phyloP scores from a whole-genome alignment of 1,140 invertebrate species.

The Myzus persicae region DNA sequence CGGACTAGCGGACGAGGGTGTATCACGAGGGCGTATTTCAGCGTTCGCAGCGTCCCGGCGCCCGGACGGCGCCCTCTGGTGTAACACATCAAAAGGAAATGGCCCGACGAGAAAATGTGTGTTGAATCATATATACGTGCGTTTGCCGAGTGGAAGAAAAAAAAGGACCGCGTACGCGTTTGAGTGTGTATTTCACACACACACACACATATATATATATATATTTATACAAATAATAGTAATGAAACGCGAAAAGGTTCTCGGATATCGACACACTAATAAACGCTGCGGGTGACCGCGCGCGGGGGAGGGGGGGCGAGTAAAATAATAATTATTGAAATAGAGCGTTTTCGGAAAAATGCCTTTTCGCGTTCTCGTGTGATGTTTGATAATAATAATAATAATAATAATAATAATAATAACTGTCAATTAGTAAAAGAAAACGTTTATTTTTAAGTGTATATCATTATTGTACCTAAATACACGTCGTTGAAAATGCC shows the following conservation, averaged over 20 bases:
- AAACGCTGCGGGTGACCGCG: no score
- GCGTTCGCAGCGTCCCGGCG: slow-evolving; percentile 54
- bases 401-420: not conserved
- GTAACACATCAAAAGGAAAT: not conserved
- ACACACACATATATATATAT: not conserved
- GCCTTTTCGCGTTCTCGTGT: not conserved
- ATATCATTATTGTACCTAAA: not conserved
- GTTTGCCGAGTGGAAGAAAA: not conserved
- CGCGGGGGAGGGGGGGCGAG: no score
- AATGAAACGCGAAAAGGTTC: slow-evolving; percentile 22
- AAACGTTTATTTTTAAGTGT: not conserved
- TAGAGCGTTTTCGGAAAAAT: not conserved
- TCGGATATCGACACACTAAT: not conserved
- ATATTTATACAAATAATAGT: not conserved
- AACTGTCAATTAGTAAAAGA: not conserved
- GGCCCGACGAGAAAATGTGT: not conserved
- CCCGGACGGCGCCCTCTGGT: slow-evolving; percentile 51
- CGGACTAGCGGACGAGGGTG: slow-evolving; percentile 35
- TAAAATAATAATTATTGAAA: slow-evolving; percentile 19
- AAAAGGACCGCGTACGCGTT: not conserved
- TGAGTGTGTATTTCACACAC: not conserved
- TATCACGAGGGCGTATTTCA: slow-evolving; percentile 56
- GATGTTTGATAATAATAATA: not conserved
- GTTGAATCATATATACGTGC: not conserved
- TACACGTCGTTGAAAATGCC: not conserved